Base-by-base conservation (phyloP, 2,797 vertebrate species). In the Alectoris magna region DNA sequence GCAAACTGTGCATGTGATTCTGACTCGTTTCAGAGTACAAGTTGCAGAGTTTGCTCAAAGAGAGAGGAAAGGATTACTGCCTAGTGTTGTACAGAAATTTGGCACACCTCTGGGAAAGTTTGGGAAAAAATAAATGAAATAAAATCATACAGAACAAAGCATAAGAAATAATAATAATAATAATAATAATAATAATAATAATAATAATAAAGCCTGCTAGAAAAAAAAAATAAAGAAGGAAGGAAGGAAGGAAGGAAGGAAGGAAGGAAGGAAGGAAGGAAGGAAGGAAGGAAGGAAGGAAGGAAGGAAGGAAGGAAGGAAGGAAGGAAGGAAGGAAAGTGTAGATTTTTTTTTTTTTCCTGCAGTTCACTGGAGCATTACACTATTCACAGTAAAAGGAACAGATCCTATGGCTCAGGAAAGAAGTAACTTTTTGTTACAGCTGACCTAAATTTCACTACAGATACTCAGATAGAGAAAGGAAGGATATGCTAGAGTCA, bases 361-460 rank as follows among this genome's bases (percentile, higher is more conserved):
- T 85, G 36, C 41, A 93, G 5, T 48, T 85, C 58, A 43, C 2
- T 2, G 39, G 59, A 91, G n/a, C 59, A 24, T 87, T 81, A 91
- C 88, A 72, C 83, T 92, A 83, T 89, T 93, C 2, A 7, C 64
- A 74, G 81, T 63, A 90, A 80, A 93, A 91, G 31, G 76, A 92
- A 95, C 81, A 96, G 87, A 92, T 91, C 68, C 90, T 94, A n/a
- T 93, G 49, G 71, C 58, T 94, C 78, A 89, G 69, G 68, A 92
- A 95, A 96, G 88, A 86, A 95, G 88, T 95, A 96, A 95, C 36
- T 94, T 96, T 85, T 94, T 94, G 59, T 93, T 94, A 96, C 84
- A 95, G 96, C 66, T 97, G 93, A 95, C 94, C 94, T 95, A 85
- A 90, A 91, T 95, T 96, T 94, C 91, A 91, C 71, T 94, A 63